Evolutionary conservation across 2,797 vertebrate species (phyloP), one percentile per base, ranked within the genome.

Genomic region (Mustela erminea): DNA sequence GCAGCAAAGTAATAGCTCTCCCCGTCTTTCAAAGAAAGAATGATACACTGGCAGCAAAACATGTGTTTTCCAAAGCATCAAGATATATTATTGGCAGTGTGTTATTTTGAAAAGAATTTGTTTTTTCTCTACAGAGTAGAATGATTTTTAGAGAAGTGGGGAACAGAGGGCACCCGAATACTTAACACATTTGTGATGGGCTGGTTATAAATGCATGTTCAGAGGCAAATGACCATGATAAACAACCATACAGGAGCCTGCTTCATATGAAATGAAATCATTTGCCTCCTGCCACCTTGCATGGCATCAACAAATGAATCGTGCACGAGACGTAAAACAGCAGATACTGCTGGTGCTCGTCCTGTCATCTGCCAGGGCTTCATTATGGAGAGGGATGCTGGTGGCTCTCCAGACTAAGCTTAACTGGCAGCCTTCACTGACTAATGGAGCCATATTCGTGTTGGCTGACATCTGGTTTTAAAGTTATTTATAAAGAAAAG

Each of bases 401-500:
- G n/a, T 23, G 35, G 64, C 87, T 81, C 1, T n/a, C 84, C 93
- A 93, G 93, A 95, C 32, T 54, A 54, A 54, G 52, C 90, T 62
- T 81, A 62, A 62, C 80, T 83, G 96, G 80, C 81, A n/a, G 84
- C 25, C 58, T 20, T 54, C 9, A 23, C 32, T 66, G 89, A 83
- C 58, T 38, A 32, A 64, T 41, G 54, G 95, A 92, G 56, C 56
- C 32, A 1, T 84, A 3, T 72, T 56, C 81, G 1, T 56, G 20
- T 87, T 70, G 62, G 52, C 81, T 85, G 92, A 93, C 81, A 94
- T 81, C 93, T 90, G 92, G 49, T 85, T 87, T 94, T 58, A 95
- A 93, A 89, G 43, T 87, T 93, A 81, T 78, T 96, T 97, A 78
- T 87, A 77, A 66, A 89, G 74, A 80, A 92, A 83, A 75, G 21